Conservation (phyloP, 2,888 invertebrate genomes). For the Beris morrisii region DNA sequence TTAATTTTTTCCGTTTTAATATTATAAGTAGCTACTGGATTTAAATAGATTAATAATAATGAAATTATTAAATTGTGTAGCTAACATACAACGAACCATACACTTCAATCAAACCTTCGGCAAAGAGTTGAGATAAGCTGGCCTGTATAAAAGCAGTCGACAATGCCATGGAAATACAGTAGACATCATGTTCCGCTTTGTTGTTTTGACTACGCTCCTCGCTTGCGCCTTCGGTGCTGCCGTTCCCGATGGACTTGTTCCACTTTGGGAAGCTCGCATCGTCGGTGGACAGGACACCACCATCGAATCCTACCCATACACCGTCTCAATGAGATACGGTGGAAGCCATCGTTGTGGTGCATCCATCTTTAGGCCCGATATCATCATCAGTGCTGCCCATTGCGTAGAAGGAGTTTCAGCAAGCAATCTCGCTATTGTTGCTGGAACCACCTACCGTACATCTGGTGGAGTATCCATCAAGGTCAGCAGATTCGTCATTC, state of each 20-base stretch:
- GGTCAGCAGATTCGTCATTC: conserved; percentile 58
- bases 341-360: conserved; percentile 50
- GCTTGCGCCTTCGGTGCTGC: conserved; percentile 14
- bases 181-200: conserved; percentile 6
- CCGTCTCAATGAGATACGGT: conserved; percentile 48
- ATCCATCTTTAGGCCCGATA: conserved; percentile 40
- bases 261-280: conserved; percentile 36
- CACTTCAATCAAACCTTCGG: too few relatives aligned
- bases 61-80: too few relatives aligned
- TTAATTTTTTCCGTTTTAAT: too few relatives aligned
- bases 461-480: conserved; percentile 48
- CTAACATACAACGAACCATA: too few relatives aligned
- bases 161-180: not conserved
- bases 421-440: conserved; percentile 43
- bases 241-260: conserved; percentile 17
- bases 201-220: conserved; percentile 14
- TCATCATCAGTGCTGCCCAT: conserved; percentile 47
- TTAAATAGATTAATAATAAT: too few relatives aligned
- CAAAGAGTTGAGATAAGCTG: not conserved
- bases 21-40: too few relatives aligned
- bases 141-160: conserved; percentile 3
- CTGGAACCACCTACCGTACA: conserved; percentile 44
- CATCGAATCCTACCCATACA: conserved; percentile 45
- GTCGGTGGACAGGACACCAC: conserved; percentile 41
- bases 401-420: conserved; percentile 42